Base-by-base conservation (phyloP, 2,888 invertebrate genomes). In the Erynnis tages region DNA sequence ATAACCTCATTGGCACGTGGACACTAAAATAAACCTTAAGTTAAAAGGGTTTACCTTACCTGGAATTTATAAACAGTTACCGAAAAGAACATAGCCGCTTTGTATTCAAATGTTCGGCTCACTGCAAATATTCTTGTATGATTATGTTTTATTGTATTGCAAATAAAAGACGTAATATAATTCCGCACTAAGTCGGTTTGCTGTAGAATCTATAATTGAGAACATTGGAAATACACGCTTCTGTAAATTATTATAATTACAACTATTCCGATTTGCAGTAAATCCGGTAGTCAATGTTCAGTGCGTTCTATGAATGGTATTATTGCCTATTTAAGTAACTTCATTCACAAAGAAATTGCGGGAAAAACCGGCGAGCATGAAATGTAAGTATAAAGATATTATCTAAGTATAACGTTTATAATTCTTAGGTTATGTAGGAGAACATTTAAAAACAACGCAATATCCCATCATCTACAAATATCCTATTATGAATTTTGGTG, bases 1-100 rank as follows among this genome's bases (percentile, higher is more conserved):
- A 11, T 7, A 11, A 59, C 56, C 62, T 82, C 84, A 84, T 80
- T 80, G 82, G 80, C 85, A 77, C 83, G 84, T 81, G 84, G 74
- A 72, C 63, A 54, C 67, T 71, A 71, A 66, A 66, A 66, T 19
- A 11, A 32, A 32, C 4, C 4, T 14, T 19, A 64, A 72, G 69
- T 63, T 56, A 76, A 81, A 85, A 78, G 77, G 82, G 78, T 71
- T 82, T 70, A 61, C 61, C 63, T 82, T 82, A 49, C 84, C 66
- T 19, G 60, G 84, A 82, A 85, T 66, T 65, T 54, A 59, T 53
- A 61, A 62, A 65, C 69, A 69, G 60, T 63, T 58, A 65, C 43
- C 53, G 49, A 56, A 47, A 54, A 43, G 43, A 53, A 54, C 30
- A 41, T 66, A 62, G 11, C 56, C 27, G 54, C 57, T 58, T 65